Percentiles rank a stretch among this genome's conserved stretches.
Conservation (phyloP, 2,797 vertebrate species). For the Linurgus olivaceus region DNA sequence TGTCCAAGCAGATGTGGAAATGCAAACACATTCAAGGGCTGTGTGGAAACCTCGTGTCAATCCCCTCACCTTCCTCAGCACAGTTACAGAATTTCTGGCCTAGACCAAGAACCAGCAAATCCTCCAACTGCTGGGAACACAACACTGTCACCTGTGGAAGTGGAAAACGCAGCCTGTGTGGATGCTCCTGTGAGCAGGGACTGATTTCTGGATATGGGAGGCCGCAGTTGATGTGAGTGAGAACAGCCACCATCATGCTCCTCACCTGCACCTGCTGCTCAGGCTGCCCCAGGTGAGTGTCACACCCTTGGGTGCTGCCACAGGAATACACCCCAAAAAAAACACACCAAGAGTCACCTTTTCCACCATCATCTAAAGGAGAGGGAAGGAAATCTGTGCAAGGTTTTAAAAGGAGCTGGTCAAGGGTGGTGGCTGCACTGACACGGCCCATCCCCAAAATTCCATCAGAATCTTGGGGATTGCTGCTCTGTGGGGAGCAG, state of each 20-base stretch:
- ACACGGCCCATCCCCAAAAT: not conserved
- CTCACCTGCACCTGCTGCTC: not conserved
- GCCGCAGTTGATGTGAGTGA: not conserved
- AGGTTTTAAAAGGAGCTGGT: not conserved
- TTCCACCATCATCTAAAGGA: not conserved
- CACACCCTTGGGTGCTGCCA: not conserved
- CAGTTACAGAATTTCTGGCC: not conserved
- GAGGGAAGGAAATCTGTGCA: not conserved
- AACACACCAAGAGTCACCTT: not conserved
- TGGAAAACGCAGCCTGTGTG: not conserved
- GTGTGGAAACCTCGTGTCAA: not conserved
- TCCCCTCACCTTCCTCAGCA: not conserved
- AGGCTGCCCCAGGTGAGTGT: not conserved
- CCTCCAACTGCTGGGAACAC: not conserved
- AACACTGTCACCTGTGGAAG: not conserved
- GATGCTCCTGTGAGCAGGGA: not conserved
- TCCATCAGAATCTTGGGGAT: not conserved
- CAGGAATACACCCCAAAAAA: not conserved
- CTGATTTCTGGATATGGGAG: not conserved
- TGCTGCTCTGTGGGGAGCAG: not conserved
- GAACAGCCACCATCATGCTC: fast-evolving
- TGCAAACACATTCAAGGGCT: constrained; percentile 43
- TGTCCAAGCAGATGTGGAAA: constrained; percentile 4
- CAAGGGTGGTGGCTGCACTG: not conserved
- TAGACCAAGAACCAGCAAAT: not conserved